Conservation (phyloP, 1,140 invertebrate species). For the Pygmarrhopalites habei region DNA sequence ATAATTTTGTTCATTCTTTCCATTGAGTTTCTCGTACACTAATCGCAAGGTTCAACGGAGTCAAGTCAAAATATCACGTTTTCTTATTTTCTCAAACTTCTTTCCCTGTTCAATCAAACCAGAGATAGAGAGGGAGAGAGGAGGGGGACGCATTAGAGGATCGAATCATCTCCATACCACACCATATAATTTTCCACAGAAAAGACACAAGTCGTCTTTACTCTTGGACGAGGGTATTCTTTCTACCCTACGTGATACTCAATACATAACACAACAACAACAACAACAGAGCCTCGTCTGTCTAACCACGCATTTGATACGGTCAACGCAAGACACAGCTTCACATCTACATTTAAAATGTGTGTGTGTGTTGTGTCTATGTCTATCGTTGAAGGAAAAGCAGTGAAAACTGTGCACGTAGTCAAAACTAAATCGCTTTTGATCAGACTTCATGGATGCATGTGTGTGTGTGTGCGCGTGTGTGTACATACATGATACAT, state of each 20-base stretch:
- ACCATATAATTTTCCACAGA: slow-evolving; percentile 19
- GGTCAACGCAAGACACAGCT: too few species aligned
- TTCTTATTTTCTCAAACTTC: slow-evolving; percentile 12
- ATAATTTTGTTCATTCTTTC: neutral
- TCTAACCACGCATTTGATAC: too few species aligned
- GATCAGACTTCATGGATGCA: neutral
- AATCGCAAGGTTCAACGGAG: neutral
- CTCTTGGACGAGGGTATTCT: too few species aligned
- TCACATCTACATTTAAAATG: neutral
- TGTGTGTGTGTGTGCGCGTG: neutral
- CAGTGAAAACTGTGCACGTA: neutral
- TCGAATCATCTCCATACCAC: slow-evolving; percentile 15
- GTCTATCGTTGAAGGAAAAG: neutral
- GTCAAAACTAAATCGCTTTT: neutral
- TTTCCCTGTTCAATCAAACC: slow-evolving; percentile 3
- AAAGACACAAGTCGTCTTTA: neutral
- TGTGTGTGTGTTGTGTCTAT: neutral
- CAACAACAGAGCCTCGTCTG: too few species aligned
- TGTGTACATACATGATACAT: too few species aligned
- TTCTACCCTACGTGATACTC: too few species aligned
- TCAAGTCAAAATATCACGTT: slow-evolving; percentile 20
- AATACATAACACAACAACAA: too few species aligned
- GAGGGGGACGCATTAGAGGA: neutral
- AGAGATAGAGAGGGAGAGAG: neutral
- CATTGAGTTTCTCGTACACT: neutral